Evolutionary conservation across 1,140 invertebrate genomes (phyloP), one percentile per base, ranked within the genome.

Genomic region (Drosophila pallidifrons): DNA sequence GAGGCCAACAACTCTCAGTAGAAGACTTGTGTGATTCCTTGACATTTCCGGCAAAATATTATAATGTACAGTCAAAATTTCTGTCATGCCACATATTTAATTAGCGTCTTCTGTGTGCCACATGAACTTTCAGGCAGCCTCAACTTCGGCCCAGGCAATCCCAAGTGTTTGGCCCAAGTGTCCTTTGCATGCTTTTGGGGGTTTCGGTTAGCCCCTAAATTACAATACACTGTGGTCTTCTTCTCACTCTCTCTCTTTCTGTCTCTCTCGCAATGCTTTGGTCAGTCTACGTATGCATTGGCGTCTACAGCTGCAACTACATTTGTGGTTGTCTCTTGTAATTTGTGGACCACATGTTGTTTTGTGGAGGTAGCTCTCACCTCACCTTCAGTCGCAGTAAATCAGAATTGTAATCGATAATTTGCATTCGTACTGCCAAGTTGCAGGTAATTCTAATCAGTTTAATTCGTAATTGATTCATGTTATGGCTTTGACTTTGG

Each of bases 381-480:
- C 7, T 8, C 66, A 25, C 20, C 43, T 16, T 3, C 30, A 10
- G 10, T 16, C 20, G 47, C 7, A 57, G 54, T 68, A 47, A 46
- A 46, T 67, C 49, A 35, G 15, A 72, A 67, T 67, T 60, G 61
- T 64, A 77, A 75, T 77, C 71, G 65, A 77, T 69, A 65, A 75
- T 75, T 65, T 54, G 65, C 70, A 49, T 64, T 55, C 47, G 38
- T 47, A 64, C 52, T 63, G 59, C 20, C 73, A 63, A 61, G 13
- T 64, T 47, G 10, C 47, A 7, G 41, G 54, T 54, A 51, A 60
- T 70, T 61, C 59, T 59, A 74, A 77, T 68, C 64, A 57, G 65
- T 69, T 77, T 69, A 75, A 77, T 69, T 77, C 67, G 61, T 75
- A 77, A 77, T 77, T 77, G 71, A 74, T 74, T 64, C 54, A 61